Percentiles rank a stretch among this genome's conserved stretches.
phyloP scores from a whole-genome alignment of 1,140 invertebrate genomes.

The Heliconius himera region DNA sequence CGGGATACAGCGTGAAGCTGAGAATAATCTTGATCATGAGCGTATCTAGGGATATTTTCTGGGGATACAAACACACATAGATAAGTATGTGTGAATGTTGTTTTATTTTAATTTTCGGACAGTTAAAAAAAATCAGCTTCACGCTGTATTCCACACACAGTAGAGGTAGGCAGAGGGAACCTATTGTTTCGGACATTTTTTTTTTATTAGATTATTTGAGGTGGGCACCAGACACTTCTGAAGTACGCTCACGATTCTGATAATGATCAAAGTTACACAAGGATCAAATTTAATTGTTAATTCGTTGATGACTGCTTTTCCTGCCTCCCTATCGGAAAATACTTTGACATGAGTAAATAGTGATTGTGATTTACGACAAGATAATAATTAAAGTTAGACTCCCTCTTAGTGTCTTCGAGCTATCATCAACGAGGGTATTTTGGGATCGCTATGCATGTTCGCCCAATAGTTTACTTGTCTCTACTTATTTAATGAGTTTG shows the following conservation, averaged over 20 bases:
- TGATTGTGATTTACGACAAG: not conserved
- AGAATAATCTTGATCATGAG: no score
- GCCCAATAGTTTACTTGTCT: conserved; percentile 24
- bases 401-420: conserved; percentile 4
- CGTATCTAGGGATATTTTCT: no score
- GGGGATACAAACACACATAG: no score
- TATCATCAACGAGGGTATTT: conserved; percentile 25
- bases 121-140: no score
- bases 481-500: conserved; percentile 40
- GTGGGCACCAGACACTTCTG: no score
- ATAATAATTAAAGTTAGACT: not conserved
- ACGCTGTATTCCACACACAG: no score
- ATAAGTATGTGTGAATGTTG: no score
- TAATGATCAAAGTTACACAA: conserved; percentile 5
- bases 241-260: not conserved
- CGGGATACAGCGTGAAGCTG: no score
- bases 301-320: not conserved
- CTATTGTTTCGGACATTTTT: no score
- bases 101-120: no score
- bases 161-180: no score
- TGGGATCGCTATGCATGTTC: conserved; percentile 23
- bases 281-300: conserved; percentile 5
- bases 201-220: no score
- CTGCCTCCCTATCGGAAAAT: not conserved
- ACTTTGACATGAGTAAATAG: conserved; percentile 9